Evolutionary conservation across 2,888 invertebrate species (phyloP).

Genomic region (Sphaerophoria rueppellii): DNA sequence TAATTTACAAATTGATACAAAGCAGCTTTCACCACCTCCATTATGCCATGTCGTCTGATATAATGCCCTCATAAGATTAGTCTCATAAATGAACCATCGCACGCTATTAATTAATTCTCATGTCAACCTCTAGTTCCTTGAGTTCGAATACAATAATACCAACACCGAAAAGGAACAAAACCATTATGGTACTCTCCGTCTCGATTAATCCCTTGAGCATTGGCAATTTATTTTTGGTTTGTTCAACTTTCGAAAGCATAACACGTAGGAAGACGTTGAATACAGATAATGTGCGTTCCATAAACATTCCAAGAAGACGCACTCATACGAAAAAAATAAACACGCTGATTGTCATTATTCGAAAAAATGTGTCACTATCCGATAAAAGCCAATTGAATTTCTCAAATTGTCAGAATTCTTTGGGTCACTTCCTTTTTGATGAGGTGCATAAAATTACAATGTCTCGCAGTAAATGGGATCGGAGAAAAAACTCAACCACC

Average conservation of each 20-base stretch:
- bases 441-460: slow-evolving; percentile 2
- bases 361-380: slow-evolving; percentile 53
- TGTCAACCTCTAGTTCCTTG: slow-evolving; percentile 8
- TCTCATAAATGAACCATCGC: slow-evolving; percentile 29
- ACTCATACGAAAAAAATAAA: slow-evolving; percentile 1
- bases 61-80: slow-evolving; percentile 58
- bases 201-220: slow-evolving; percentile 33
- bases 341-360: slow-evolving; percentile 26
- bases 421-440: slow-evolving; percentile 50
- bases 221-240: slow-evolving; percentile 2
- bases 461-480: background rate
- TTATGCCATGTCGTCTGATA: background rate
- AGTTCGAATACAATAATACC: too few relatives aligned
- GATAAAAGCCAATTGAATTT: slow-evolving; percentile 49
- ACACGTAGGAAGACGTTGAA: slow-evolving; percentile 1
- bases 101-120: slow-evolving; percentile 52
- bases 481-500: background rate
- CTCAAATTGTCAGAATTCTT: slow-evolving; percentile 57
- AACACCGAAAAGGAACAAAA: background rate
- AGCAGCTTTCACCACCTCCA: slow-evolving; percentile 54
- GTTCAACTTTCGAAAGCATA: slow-evolving; percentile 41
- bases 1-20: slow-evolving; percentile 53
- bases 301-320: background rate
- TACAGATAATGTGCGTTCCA: background rate
- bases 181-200: background rate